Evolutionary conservation across 2,888 invertebrate genomes (phyloP).

Genomic region (Ornithoptera alexandrae): DNA sequence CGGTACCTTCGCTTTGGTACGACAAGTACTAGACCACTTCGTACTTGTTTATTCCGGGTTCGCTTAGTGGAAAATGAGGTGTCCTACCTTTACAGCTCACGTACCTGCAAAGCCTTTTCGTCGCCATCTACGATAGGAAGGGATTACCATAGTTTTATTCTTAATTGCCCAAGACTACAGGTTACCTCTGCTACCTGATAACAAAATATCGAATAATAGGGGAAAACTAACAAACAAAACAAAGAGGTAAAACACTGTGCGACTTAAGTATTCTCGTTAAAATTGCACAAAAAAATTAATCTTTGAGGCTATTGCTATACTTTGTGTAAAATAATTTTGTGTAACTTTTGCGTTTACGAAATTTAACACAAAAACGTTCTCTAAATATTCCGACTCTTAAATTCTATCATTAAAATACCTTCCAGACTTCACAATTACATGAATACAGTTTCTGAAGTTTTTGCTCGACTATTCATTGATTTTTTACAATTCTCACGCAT

Average conservation of each 20-base stretch:
- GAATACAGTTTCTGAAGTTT: conserved; percentile 9
- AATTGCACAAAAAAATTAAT: not conserved
- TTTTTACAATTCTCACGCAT: conserved; percentile 9
- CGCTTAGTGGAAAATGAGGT: too few species aligned
- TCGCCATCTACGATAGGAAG: too few species aligned
- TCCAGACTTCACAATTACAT: conserved; percentile 1
- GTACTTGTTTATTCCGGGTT: too few species aligned
- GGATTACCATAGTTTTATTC: too few species aligned
- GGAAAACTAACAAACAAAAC: not conserved
- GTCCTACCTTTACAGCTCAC: too few species aligned
- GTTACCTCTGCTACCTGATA: too few species aligned
- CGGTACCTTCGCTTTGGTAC: too few species aligned
- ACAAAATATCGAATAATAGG: too few species aligned
- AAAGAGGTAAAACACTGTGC: not conserved
- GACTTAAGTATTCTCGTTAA: not conserved
- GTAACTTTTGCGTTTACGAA: not conserved
- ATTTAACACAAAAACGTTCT: conserved; percentile 11
- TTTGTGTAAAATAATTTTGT: not conserved
- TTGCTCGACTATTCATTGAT: not conserved
- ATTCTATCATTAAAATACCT: conserved; percentile 8
- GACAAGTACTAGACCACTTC: too few species aligned
- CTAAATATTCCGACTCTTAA: not conserved
- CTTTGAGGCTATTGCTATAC: not conserved
- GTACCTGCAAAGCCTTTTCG: too few species aligned
- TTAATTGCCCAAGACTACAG: too few species aligned